Evolutionary conservation across 2,113 vertebrate species (phyloP).

Genomic region (Eupsittula cactorum): DNA sequence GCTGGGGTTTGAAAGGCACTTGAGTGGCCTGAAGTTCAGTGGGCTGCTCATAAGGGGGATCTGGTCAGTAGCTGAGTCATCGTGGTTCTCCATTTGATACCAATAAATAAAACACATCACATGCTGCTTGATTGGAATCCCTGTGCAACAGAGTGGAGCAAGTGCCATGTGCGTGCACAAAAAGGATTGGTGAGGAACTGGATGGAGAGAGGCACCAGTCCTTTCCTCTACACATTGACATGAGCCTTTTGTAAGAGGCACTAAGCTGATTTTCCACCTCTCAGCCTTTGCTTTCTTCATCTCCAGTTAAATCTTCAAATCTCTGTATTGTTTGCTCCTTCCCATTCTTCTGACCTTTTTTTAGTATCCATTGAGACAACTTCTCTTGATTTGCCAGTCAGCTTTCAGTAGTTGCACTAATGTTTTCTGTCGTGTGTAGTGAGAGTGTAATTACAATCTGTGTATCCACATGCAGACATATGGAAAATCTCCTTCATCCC

Average conservation of each 20-base stretch:
- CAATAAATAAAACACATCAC: not conserved
- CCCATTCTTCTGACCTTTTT: not conserved
- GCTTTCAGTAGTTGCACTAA: rapidly evolving
- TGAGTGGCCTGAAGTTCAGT: not conserved
- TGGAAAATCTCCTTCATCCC: not conserved
- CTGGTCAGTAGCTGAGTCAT: not conserved
- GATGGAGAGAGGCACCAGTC: not conserved
- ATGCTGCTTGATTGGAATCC: not conserved
- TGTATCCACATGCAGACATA: rapidly evolving
- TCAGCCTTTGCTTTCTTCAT: not conserved
- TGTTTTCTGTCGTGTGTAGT: rapidly evolving
- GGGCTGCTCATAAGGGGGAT: not conserved
- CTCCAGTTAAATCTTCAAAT: not conserved
- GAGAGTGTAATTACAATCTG: not conserved
- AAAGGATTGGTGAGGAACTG: not conserved
- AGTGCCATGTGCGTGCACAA: rapidly evolving
- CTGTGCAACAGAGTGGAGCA: rapidly evolving
- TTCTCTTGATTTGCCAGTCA: not conserved
- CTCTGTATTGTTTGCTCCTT: not conserved
- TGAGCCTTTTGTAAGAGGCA: not conserved
- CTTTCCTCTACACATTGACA: not conserved
- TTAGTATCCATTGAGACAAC: not conserved
- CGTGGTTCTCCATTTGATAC: not conserved
- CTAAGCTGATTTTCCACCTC: not conserved
- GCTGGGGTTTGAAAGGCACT: not conserved